phyloP scores from a whole-genome alignment of 2,113 vertebrate species.

The Pipa parva region DNA sequence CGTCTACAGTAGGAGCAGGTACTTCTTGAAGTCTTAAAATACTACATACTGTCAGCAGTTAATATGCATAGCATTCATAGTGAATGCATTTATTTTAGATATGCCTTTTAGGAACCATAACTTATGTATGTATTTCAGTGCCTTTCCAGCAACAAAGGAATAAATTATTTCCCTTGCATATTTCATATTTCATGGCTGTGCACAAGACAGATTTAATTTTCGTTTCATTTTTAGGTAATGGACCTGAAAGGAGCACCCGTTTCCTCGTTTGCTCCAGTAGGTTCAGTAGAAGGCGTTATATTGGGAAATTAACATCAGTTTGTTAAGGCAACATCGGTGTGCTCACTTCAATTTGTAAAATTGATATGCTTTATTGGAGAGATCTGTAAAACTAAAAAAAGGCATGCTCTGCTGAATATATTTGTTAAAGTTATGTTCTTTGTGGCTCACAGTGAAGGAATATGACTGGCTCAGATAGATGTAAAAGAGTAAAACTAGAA shows the following conservation, averaged over 20 bases:
- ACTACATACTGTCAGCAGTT: no score
- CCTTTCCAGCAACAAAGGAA: not conserved
- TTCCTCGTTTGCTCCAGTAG: conserved; percentile 13
- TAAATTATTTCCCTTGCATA: not conserved
- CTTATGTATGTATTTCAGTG: no score
- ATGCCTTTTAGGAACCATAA: no score
- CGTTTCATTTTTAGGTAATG: conserved; percentile 29
- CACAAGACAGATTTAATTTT: conserved; percentile 17
- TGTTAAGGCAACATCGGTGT: conserved; percentile 25
- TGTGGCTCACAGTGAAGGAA: conserved; percentile 21
- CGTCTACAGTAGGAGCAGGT: no score
- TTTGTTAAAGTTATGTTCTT: conserved; percentile 36
- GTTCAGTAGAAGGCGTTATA: conserved; percentile 29
- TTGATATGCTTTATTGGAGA: conserved; percentile 25
- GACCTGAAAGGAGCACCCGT: conserved; percentile 6
- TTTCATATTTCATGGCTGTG: not conserved
- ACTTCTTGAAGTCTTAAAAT: no score
- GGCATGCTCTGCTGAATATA: conserved; percentile 23
- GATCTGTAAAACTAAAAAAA: conserved; percentile 14
- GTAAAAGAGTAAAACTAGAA: conserved; percentile 20
- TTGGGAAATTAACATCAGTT: conserved; percentile 33
- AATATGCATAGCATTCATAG: no score
- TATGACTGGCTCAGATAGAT: conserved; percentile 21
- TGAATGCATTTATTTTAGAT: no score
- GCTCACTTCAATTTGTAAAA: conserved; percentile 19